A percentile compares a stretch with the other conserved stretches of the same genome.
These are phyloP conservation scores for Gastrophysa polygoni DNA, from an alignment of 2,888 invertebrate species.

Conservation along the genomic window DNA sequence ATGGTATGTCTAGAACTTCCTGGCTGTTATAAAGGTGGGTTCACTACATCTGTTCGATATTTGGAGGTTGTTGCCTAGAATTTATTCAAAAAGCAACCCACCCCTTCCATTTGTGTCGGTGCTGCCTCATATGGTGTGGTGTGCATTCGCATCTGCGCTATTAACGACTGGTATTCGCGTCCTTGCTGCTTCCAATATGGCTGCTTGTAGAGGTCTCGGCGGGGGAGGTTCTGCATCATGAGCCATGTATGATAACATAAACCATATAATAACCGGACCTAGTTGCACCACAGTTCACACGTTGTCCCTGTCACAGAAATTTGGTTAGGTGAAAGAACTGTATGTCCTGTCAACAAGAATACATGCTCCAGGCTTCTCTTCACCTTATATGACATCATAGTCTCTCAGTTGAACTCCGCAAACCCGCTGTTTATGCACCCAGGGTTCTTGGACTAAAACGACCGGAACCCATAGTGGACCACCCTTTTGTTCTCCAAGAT, in stretches of 20 bases:
- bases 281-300: not conserved
- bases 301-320: not conserved
- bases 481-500: too few species aligned
- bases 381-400: not conserved
- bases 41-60: slow-evolving; percentile 9
- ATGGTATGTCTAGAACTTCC: slow-evolving; percentile 3
- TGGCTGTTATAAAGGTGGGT: slow-evolving; percentile 8
- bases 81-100: slow-evolving; percentile 11
- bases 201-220: not conserved
- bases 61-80: not conserved
- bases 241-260: not conserved
- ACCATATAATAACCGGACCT: not conserved
- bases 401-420: not conserved
- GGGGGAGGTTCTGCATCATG: not conserved
- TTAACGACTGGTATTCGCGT: slow-evolving; percentile 1
- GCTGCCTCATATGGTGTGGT: slow-evolving; percentile 8
- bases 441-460: not conserved
- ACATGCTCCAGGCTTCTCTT: not conserved
- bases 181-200: not conserved
- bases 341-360: not conserved
- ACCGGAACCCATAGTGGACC: too few species aligned
- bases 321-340: not conserved
- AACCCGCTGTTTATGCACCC: not conserved
- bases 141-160: slow-evolving; percentile 13
- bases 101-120: slow-evolving; percentile 12